Conservation (phyloP, 2,113 vertebrate genomes). For the Otus sunia region DNA sequence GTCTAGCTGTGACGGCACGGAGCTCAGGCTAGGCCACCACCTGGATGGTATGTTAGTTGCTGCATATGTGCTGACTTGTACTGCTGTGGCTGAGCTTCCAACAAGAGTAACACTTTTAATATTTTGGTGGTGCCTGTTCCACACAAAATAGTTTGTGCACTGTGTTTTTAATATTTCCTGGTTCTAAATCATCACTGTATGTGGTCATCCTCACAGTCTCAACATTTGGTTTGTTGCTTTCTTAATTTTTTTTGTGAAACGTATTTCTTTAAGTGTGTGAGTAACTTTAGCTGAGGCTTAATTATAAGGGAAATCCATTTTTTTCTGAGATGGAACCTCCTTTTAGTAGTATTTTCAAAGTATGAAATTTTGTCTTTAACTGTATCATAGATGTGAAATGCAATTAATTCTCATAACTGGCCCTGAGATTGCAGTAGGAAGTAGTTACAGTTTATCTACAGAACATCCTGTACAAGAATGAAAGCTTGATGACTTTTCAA, state of each 20-base stretch:
- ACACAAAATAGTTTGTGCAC: background rate
- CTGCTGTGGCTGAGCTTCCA: background rate
- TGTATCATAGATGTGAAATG: background rate
- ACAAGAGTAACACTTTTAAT: background rate
- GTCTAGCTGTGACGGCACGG: background rate
- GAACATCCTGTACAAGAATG: background rate
- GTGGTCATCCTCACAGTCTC: background rate
- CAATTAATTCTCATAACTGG: background rate
- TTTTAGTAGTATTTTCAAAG: background rate
- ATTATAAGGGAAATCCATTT: background rate
- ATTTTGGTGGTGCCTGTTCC: slow-evolving; percentile 8
- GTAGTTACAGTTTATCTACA: background rate
- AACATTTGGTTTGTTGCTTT: background rate
- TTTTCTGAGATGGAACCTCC: background rate
- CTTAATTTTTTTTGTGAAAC: background rate
- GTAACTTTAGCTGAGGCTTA: background rate
- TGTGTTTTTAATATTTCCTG: background rate
- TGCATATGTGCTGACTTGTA: background rate
- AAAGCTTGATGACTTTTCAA: background rate
- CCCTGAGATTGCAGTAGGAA: background rate
- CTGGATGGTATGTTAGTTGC: background rate
- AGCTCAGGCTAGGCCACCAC: background rate
- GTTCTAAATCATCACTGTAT: background rate
- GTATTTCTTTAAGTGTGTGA: background rate
- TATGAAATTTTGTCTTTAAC: background rate